Evolutionary conservation across 2,888 invertebrate genomes (phyloP), one percentile per base, ranked within the genome.

Genomic region (Lycophotia porphyrea): DNA sequence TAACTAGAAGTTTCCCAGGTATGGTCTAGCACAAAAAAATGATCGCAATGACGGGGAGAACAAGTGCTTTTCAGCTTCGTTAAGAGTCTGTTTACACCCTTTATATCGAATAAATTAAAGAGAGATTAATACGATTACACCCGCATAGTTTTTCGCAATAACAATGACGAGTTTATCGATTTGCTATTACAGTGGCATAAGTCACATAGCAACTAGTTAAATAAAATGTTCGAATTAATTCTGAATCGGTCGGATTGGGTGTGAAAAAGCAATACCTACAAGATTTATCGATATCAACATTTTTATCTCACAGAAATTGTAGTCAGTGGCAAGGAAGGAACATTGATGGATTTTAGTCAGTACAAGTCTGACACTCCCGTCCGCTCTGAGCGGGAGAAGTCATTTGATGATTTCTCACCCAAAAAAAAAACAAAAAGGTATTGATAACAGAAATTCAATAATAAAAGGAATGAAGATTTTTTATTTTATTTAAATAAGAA

Each of bases 71-170:
- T n/a, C n/a, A n/a, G n/a, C n/a, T n/a, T n/a, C n/a, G n/a, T n/a
- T n/a, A n/a, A n/a, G n/a, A n/a, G n/a, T n/a, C n/a, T n/a, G n/a
- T n/a, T n/a, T n/a, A n/a, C n/a, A n/a, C n/a, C n/a, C n/a, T 67
- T 21, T 58, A 72, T 61, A 74, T 61, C 47, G 72, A 84, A 84
- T 71, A 84, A 73, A 84, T 82, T 83, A 81, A 74, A 71, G 65
- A 76, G 81, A 83, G 79, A 85, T 84, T 70, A 61, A 71, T 2
- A 42, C 78, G 90, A 90, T 90, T 82, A 82, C 18, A 69, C 90
- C 90, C 90, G 89, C 88, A 90, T 90, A 71, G 74, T 76, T 82
- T 82, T 80, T 80, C 71, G 64, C 71, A 71, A 74, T 60, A 76
- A 74, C 72, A 74, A 80, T 74, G 68, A 76, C 39, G 27, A 64